A percentile compares a stretch with the other conserved stretches of the same genome.
phyloP scores from a whole-genome alignment of 2,888 invertebrate genomes.

The Acleris cristana region DNA sequence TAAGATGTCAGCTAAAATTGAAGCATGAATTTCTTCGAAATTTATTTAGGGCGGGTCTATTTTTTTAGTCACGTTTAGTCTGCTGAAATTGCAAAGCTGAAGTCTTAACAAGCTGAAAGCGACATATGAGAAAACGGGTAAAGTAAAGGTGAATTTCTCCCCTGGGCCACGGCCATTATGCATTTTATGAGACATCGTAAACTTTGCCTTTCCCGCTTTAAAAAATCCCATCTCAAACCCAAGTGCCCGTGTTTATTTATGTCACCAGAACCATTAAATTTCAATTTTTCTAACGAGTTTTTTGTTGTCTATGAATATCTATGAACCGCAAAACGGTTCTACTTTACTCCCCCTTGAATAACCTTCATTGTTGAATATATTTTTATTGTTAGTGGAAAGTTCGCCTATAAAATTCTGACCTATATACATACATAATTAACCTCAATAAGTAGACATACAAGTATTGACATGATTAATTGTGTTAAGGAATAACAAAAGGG shows the following conservation, averaged over 20 bases:
- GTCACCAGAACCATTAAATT: not conserved
- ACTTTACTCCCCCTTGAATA: too few relatives aligned
- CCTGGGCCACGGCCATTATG: constrained; percentile 21
- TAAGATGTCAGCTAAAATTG: constrained; percentile 22
- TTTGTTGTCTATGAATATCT: not conserved
- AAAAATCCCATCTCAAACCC: constrained; percentile 18
- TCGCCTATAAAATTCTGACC: too few relatives aligned
- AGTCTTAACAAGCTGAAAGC: not conserved
- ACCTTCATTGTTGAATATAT: too few relatives aligned
- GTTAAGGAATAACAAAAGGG: too few relatives aligned
- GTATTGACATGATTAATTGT: too few relatives aligned
- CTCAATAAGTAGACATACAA: too few relatives aligned
- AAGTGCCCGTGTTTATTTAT: constrained; percentile 11
- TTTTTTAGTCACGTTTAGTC: not conserved
- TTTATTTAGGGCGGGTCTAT: not conserved
- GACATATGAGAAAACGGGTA: constrained; percentile 5
- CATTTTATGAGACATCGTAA: constrained; percentile 18
- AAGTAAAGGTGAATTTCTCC: constrained; percentile 18
- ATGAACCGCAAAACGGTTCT: not conserved
- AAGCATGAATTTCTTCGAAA: not conserved
- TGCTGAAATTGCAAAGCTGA: not conserved
- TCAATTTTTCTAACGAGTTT: not conserved
- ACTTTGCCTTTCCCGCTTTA: constrained; percentile 13
- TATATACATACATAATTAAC: too few relatives aligned
- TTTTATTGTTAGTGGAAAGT: too few relatives aligned